Base-by-base conservation (phyloP, 2,888 invertebrate genomes). In the Euphydryas editha region DNA sequence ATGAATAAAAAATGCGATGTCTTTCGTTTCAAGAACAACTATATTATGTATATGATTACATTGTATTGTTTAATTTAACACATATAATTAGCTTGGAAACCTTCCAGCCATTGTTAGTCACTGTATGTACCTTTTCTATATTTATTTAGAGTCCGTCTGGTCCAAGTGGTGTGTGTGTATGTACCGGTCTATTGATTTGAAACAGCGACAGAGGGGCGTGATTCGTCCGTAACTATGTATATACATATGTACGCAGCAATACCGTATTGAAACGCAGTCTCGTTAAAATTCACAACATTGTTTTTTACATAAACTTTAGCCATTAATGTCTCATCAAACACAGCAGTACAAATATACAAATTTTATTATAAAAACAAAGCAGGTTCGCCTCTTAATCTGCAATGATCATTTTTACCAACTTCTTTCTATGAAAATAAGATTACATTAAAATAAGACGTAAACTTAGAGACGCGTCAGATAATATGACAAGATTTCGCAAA, bases 131-230 rank as follows among this genome's bases (percentile, higher is more conserved):
- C 59, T 67, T 67, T 62, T 30, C 63, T 65, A 59, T 49, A 65
- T 67, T 68, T 66, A 62, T 65, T 64, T 64, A 58, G 42, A 60
- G 67, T 63, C 76, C 75, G 83, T 83, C 81, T 83, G 81, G 81
- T 74, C 78, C 77, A 80, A 81, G 64, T 79, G 59, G 65, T 60
- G 65, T 62, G 65, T 60, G 65, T 62, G 78, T 81, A 75, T 77
- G 76, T 76, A 67, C 83, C 80, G 59, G 80, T 83, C 85, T 89
- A 90, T 90, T 88, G 90, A 90, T 88, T 87, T 78, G 80, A 81
- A 78, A 78, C 77, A 76, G 78, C 82, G 80, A 81, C 83, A 78
- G 82, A 86, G 86, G 88, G 90, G 86, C 83, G 88, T 85, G 84
- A 86, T 83, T 84, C 82, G 81, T 83, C 80, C 84, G 81, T 84